Percentiles rank a stretch among this genome's conserved stretches.
Evolutionary conservation across 2,797 vertebrate species (phyloP).

Genomic region (Anguilla anguilla): DNA sequence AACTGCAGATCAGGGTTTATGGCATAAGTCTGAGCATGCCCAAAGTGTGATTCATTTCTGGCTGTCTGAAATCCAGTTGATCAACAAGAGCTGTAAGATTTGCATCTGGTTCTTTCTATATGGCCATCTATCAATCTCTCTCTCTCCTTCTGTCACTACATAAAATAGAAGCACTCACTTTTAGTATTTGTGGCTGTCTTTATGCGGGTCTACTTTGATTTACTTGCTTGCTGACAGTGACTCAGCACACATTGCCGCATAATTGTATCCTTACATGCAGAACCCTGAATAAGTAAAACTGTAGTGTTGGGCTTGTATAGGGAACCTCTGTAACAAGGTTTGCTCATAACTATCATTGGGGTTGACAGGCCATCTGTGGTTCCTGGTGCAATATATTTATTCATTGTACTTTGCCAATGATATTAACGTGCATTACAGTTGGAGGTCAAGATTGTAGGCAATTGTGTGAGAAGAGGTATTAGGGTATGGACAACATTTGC

Average conservation of each 20-base stretch:
- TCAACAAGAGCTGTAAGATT: neutral
- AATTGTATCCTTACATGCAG: neutral
- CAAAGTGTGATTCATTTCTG: neutral
- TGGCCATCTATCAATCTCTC: conserved; percentile 18
- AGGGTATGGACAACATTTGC: neutral
- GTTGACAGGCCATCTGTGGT: neutral
- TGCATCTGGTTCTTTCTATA: neutral
- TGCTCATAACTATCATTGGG: neutral
- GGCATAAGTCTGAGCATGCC: neutral
- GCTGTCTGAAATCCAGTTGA: neutral
- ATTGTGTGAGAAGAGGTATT: neutral
- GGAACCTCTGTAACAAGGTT: neutral
- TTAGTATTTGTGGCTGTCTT: conserved; percentile 12
- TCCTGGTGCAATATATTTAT: neutral
- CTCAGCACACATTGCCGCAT: neutral
- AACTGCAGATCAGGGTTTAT: neutral
- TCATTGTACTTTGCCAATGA: neutral
- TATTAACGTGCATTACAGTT: neutral
- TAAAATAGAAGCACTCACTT: neutral
- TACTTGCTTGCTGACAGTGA: neutral
- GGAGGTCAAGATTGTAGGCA: neutral
- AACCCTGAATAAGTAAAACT: neutral
- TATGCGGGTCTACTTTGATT: neutral
- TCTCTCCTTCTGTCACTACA: conserved; percentile 32
- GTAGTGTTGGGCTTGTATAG: neutral